These are phyloP conservation scores for Micrastur ruficollis DNA, from an alignment of 2,797 vertebrate genomes.

Conservation along the genomic window DNA sequence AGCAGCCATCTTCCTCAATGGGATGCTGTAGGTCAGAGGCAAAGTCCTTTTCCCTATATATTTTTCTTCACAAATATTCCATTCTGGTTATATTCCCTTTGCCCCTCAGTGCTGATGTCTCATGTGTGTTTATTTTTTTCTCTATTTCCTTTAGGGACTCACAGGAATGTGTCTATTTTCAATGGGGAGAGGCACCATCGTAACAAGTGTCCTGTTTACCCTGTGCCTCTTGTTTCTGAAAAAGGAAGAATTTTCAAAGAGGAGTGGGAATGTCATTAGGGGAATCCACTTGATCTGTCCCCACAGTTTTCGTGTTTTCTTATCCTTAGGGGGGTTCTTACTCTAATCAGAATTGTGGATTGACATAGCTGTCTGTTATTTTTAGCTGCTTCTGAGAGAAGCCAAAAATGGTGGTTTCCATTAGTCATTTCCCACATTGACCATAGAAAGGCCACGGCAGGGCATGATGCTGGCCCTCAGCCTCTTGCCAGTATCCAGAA, in stretches of 20 bases:
- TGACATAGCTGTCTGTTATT: constrained; percentile 48
- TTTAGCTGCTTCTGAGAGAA: constrained; percentile 46
- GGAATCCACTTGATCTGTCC: constrained; percentile 61
- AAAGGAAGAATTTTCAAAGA: constrained; percentile 51
- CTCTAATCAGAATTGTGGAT: not conserved
- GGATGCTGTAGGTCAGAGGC: constrained; percentile 53
- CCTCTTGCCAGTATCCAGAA: not conserved
- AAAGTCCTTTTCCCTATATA: constrained; percentile 64
- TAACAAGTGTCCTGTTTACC: constrained; percentile 44
- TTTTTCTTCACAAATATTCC: constrained; percentile 65
- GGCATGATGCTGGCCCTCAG: not conserved
- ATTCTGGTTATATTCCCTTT: constrained; percentile 60
- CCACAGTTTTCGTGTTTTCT: constrained; percentile 25
- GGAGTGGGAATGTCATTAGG: not conserved
- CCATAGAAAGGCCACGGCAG: not conserved
- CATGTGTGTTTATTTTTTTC: constrained; percentile 20
- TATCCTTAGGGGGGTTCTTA: not conserved
- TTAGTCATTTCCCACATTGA: constrained; percentile 36
- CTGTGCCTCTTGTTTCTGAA: constrained; percentile 51
- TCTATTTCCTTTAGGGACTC: constrained; percentile 42
- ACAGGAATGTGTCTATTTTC: constrained; percentile 61
- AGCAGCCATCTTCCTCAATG: constrained; percentile 8
- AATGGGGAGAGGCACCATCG: constrained; percentile 22
- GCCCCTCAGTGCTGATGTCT: constrained; percentile 30
- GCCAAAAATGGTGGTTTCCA: constrained; percentile 36